Conservation (phyloP, 2,797 vertebrate species). For the Triplophysa bombifrons region DNA sequence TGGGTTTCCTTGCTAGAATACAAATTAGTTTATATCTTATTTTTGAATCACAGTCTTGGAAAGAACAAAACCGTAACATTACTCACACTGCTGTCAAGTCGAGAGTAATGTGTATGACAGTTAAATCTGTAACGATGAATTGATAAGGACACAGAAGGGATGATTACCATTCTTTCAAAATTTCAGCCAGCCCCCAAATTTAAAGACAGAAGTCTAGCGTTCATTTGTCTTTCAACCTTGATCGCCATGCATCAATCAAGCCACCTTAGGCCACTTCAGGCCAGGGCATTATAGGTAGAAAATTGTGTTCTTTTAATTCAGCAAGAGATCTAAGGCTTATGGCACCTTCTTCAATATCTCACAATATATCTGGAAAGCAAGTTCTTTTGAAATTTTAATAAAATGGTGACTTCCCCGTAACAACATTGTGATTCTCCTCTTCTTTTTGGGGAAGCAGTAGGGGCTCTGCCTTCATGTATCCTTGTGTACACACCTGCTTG, state of each 20-base stretch:
- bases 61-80: constrained; percentile 39
- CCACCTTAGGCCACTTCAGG: neutral
- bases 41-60: constrained; percentile 49
- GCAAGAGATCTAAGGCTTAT: constrained; percentile 8
- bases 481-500: neutral
- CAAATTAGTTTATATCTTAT: constrained; percentile 28
- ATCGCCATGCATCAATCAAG: neutral
- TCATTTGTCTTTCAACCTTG: neutral
- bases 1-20: constrained; percentile 49
- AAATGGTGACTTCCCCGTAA: neutral
- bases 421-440: neutral
- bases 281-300: neutral
- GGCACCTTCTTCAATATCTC: neutral
- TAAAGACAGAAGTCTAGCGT: neutral
- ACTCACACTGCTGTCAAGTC: constrained; percentile 32
- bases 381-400: neutral
- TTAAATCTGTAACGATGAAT: constrained; percentile 16
- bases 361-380: neutral
- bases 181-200: neutral
- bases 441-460: neutral
- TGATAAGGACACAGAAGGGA: neutral
- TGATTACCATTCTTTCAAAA: neutral
- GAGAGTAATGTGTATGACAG: constrained; percentile 33
- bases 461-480: neutral
- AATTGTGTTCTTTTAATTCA: neutral